phyloP scores from a whole-genome alignment of 2,113 vertebrate species.

The Pomatostomus ruficeps region DNA sequence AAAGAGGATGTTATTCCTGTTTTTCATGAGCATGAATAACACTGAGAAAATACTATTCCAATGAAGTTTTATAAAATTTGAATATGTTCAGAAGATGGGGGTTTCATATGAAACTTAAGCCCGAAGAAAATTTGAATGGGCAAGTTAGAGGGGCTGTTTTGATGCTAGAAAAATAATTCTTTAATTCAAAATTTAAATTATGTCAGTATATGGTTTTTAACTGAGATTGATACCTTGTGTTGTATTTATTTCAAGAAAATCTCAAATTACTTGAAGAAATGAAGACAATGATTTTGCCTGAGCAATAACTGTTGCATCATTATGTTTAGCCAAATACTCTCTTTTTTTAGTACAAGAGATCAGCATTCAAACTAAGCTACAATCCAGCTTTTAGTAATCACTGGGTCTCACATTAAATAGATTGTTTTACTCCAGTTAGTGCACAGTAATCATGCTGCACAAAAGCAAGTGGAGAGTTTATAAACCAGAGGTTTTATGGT shows the following conservation, averaged over 20 bases:
- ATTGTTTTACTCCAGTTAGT: conserved; percentile 19
- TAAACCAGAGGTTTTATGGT: neutral
- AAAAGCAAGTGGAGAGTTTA: neutral
- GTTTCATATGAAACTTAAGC: conserved; percentile 44
- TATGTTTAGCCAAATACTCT: conserved; percentile 59
- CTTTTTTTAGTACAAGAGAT: conserved; percentile 51
- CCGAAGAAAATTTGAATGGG: conserved; percentile 58
- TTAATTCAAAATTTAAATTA: conserved; percentile 63
- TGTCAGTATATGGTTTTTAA: conserved; percentile 61
- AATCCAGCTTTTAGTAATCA: conserved; percentile 54
- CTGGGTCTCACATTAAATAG: conserved; percentile 41
- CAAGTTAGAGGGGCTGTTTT: conserved; percentile 47
- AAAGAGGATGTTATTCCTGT: neutral
- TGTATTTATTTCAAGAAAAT: conserved; percentile 68
- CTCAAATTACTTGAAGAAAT: conserved; percentile 63
- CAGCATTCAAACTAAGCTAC: conserved; percentile 53
- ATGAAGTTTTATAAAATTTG: conserved; percentile 56
- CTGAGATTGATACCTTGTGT: conserved; percentile 33
- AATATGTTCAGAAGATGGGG: conserved; percentile 38
- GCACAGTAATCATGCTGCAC: neutral
- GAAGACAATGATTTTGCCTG: conserved; percentile 63
- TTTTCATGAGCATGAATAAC: neutral
- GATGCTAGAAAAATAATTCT: conserved; percentile 54
- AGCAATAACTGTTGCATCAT: conserved; percentile 59
- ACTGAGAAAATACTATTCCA: conserved; percentile 1